phyloP scores from a whole-genome alignment of 2,113 vertebrate species.

The Siphamia tubifer region DNA sequence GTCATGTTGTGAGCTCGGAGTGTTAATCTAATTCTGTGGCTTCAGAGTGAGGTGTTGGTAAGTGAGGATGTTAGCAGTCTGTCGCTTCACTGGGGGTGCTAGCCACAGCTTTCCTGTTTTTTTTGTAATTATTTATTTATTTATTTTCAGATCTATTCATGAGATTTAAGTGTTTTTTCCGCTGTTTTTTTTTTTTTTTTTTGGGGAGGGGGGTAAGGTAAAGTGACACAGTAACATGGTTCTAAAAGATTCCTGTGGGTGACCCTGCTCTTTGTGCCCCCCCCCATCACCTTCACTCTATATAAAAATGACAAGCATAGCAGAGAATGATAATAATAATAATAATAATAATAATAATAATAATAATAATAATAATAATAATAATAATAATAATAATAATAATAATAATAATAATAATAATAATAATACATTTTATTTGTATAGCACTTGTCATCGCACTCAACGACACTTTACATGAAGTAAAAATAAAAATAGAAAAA shows the following conservation, averaged over 20 bases:
- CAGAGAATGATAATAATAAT: too few relatives aligned
- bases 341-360: too few relatives aligned
- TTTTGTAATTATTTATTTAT: not conserved
- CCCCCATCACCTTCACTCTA: slow-evolving; percentile 1
- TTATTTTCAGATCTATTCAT: slow-evolving; percentile 12
- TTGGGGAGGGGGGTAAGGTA: slow-evolving; percentile 23
- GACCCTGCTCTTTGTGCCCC: slow-evolving; percentile 36
- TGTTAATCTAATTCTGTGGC: slow-evolving; percentile 55
- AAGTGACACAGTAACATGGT: slow-evolving; percentile 15
- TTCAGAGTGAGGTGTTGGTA: slow-evolving; percentile 46
- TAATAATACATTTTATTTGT: too few relatives aligned
- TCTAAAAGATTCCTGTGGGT: slow-evolving; percentile 30
- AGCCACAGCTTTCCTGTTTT: slow-evolving; percentile 18
- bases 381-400: too few relatives aligned
- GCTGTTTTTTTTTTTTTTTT: not conserved
- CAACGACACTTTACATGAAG: too few relatives aligned
- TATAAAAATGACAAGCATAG: slow-evolving; percentile 2
- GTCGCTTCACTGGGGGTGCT: slow-evolving; percentile 36
- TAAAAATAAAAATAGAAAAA: too few relatives aligned
- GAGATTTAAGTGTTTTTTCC: not conserved
- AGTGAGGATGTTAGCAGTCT: slow-evolving; percentile 56
- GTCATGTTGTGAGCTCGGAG: slow-evolving; percentile 20
- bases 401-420: too few relatives aligned
- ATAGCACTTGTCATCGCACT: too few relatives aligned
- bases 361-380: too few relatives aligned